Evolutionary conservation across 2,888 invertebrate genomes (phyloP), one percentile per base, ranked within the genome.

Genomic region (Marasmarcha lunaedactyla): DNA sequence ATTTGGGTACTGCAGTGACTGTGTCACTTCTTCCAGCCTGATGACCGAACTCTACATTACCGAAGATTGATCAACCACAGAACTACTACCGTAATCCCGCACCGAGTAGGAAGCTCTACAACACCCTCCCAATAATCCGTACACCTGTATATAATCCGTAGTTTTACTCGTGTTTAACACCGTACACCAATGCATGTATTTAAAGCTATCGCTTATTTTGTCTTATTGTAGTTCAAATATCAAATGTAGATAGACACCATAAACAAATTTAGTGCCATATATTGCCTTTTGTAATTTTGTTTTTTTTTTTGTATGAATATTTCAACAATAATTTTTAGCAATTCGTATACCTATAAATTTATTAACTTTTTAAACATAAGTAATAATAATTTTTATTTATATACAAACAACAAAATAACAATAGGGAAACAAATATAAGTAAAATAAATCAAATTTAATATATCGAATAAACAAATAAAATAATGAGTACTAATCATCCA

Each of bases 1-100:
- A 12, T 34, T 39, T 26, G 40, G 41, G 39, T 40, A 45, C 46
- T 51, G 57, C 56, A 69, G 62, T 71, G 62, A 49, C 47, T 45
- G 52, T 43, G 52, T 34, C 63, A 59, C 76, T 77, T 61, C 67
- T 79, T 83, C 66, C 84, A 84, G 83, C 72, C 77, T 83, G 55
- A 78, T 83, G 77, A 81, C 78, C 57, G 78, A 81, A 61, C 81
- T 84, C 52, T 61, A 58, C 62, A 84, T 84, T 64, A 81, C 78
- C 58, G 84, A 84, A 67, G 81, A 81, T 66, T 83, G 76, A 71
- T 52, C 36, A 30, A 30, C 30, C n/a, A 30, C 10, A 10, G 30
- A 9, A 30, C 9, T 33, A 5, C 11, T 5, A 11, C 4, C 7
- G 20, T 3, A 20, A 20, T 20, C 7, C 20, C 7, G 20, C 20